phyloP scores from a whole-genome alignment of 1,140 invertebrate genomes.

The Bombus ignitus region DNA sequence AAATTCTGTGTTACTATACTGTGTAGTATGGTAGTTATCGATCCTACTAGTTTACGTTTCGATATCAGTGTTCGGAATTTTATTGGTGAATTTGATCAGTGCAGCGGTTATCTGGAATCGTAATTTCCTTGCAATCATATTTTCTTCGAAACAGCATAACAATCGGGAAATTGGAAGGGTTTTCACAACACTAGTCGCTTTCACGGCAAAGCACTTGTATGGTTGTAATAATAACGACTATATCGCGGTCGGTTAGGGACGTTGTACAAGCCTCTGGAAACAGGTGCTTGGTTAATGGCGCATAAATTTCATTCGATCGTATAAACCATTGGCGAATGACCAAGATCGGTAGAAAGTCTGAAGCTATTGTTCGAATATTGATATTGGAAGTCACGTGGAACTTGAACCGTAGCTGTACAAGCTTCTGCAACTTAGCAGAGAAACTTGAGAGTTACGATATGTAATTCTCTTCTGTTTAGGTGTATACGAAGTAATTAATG shows the following conservation, averaged over 20 bases:
- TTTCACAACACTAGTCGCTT: slow-evolving; percentile 19
- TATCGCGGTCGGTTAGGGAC: neutral
- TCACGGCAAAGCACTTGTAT: slow-evolving; percentile 1
- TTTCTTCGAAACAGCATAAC: neutral
- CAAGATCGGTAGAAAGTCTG: slow-evolving; percentile 37
- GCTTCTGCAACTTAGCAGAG: neutral
- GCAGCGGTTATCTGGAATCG: neutral
- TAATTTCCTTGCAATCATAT: neutral
- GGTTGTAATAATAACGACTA: neutral
- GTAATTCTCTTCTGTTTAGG: too few species aligned
- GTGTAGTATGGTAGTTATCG: too few species aligned
- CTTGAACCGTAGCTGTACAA: neutral
- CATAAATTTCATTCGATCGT: slow-evolving; percentile 31
- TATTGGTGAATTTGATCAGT: too few species aligned
- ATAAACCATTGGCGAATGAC: slow-evolving; percentile 5
- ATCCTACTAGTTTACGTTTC: too few species aligned
- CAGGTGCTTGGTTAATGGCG: neutral
- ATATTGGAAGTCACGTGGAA: neutral
- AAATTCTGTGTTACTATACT: neutral
- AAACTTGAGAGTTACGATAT: neutral
- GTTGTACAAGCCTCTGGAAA: neutral
- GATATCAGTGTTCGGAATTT: too few species aligned
- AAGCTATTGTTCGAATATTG: slow-evolving; percentile 5
- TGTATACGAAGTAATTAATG: too few species aligned
- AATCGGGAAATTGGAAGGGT: neutral